These are phyloP conservation scores for Temnothorax longispinosus DNA, from an alignment of 1,140 invertebrate genomes.

Conservation along the genomic window DNA sequence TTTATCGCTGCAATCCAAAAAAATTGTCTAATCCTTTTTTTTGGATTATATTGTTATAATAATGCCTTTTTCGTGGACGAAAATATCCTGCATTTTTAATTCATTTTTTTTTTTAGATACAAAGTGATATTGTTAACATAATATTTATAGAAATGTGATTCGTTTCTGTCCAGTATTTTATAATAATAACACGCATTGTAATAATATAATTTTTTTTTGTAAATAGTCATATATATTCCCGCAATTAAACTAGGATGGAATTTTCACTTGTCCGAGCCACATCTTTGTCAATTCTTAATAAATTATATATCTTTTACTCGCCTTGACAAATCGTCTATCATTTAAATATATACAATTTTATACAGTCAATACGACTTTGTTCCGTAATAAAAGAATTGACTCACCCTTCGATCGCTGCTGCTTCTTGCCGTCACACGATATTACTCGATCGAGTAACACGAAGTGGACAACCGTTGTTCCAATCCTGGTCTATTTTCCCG, in stretches of 20 bases:
- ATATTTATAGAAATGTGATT: constrained; percentile 5
- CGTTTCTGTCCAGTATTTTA: constrained; percentile 5
- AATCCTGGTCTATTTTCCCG: neutral
- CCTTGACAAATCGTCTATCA: neutral
- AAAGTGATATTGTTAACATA: constrained; percentile 18
- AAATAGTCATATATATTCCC: neutral
- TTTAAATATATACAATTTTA: neutral
- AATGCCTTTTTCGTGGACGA: neutral
- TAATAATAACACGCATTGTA: neutral
- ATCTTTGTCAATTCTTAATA: constrained; percentile 10
- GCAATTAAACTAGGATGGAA: neutral
- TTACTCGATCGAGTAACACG: neutral
- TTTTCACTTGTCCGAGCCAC: constrained; percentile 1
- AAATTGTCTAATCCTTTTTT: neutral
- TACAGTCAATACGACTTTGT: neutral
- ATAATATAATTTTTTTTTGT: constrained; percentile 9
- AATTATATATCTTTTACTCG: neutral
- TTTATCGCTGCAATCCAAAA: neutral
- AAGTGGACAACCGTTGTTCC: neutral
- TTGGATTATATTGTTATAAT: neutral
- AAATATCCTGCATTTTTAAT: neutral
- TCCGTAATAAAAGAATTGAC: constrained; percentile 2
- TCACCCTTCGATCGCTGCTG: neutral
- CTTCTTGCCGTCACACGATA: too few relatives aligned
- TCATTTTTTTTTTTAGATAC: neutral